phyloP scores from a whole-genome alignment of 2,113 vertebrate species.

The Speoplatyrhinus poulsoni region DNA sequence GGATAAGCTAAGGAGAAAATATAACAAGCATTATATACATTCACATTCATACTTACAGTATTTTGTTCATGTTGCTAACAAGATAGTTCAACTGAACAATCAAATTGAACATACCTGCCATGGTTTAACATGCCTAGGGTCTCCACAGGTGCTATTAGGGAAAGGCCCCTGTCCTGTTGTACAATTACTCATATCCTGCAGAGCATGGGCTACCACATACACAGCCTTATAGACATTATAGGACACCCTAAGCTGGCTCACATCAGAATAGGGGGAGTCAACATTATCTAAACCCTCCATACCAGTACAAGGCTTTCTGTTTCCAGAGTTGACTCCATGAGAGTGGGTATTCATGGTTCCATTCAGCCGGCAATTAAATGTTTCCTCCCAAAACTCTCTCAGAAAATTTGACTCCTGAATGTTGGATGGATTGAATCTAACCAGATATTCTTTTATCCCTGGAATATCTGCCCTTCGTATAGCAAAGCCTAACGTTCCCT shows the following conservation, averaged over 20 bases:
- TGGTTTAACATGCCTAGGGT: conserved; percentile 49
- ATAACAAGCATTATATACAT: not conserved
- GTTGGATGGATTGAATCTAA: conserved; percentile 21
- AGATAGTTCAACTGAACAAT: not conserved
- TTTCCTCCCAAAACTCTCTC: conserved; percentile 75
- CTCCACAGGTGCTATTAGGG: conserved; percentile 61
- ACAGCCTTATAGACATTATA: conserved; percentile 79
- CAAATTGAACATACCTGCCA: conserved; percentile 58
- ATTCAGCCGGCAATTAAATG: conserved; percentile 66
- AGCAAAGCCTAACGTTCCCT: conserved; percentile 73
- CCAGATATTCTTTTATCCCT: conserved; percentile 58
- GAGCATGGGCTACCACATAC: conserved; percentile 73
- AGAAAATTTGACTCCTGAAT: conserved; percentile 51
- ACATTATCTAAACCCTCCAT: conserved; percentile 58
- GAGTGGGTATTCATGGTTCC: conserved; percentile 57
- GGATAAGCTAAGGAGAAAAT: conserved; percentile 54
- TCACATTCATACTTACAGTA: not conserved
- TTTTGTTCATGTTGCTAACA: not conserved
- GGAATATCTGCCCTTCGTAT: conserved; percentile 68
- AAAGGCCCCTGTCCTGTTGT: conserved; percentile 58
- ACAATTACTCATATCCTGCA: conserved; percentile 70
- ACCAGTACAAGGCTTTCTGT: conserved; percentile 56
- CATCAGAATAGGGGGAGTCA: conserved; percentile 66
- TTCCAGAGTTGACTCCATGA: conserved; percentile 12
- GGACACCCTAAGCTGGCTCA: conserved; percentile 71